These are phyloP conservation scores for Chaitophorus viminalis DNA, from an alignment of 2,888 invertebrate genomes.

Conservation along the genomic window DNA sequence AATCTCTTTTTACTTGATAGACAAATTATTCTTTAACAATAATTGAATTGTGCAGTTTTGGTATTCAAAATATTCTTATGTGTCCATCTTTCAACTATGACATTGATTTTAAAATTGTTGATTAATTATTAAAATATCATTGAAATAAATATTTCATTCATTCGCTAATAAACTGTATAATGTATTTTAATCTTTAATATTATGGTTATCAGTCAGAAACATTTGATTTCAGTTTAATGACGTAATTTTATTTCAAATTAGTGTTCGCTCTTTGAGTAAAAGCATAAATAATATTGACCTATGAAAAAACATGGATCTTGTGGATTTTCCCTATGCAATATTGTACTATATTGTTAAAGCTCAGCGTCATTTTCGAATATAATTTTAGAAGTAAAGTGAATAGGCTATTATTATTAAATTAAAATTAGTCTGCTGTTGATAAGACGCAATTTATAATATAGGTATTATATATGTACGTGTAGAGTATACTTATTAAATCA, in stretches of 20 bases:
- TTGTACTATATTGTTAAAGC: not conserved
- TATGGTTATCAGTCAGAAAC: conserved; percentile 3
- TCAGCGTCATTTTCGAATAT: conserved; percentile 11
- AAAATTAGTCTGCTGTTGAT: conserved; percentile 24
- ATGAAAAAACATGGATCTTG: conserved; percentile 3
- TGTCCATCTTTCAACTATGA: not conserved
- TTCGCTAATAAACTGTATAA: not conserved
- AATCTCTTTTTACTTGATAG: too few species aligned
- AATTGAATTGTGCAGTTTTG: too few species aligned
- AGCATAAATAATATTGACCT: conserved; percentile 1
- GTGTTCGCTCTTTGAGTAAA: not conserved
- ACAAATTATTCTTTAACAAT: too few species aligned
- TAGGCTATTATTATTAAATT: conserved; percentile 30
- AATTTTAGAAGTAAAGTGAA: conserved; percentile 19
- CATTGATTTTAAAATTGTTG: not conserved
- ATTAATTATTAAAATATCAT: not conserved
- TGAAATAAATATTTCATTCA: not conserved
- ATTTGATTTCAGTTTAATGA: conserved; percentile 15
- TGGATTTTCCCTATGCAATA: not conserved
- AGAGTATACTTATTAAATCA: not conserved
- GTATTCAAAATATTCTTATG: not conserved
- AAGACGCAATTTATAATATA: conserved; percentile 18
- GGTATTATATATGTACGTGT: not conserved
- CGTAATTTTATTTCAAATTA: conserved; percentile 27
- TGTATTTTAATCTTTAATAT: not conserved